A percentile compares a stretch with the other conserved stretches of the same genome.
These are phyloP conservation scores for Indicator maculatus DNA, from an alignment of 2,113 vertebrate species.

Conservation along the genomic window DNA sequence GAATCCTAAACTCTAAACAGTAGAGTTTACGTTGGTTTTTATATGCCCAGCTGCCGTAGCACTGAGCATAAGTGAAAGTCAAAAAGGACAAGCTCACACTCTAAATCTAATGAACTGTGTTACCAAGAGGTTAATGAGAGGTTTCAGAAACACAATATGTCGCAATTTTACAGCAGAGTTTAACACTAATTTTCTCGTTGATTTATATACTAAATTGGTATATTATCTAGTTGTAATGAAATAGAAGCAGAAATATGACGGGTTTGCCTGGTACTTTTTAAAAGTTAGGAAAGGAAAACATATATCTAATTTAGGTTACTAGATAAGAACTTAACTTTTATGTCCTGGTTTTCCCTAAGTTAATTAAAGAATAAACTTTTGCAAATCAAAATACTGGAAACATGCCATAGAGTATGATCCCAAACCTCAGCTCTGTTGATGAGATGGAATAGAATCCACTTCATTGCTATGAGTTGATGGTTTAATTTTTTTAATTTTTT, in stretches of 20 bases:
- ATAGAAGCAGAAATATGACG: not conserved
- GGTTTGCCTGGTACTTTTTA: not conserved
- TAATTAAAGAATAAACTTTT: not conserved
- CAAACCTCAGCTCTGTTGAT: too few relatives aligned
- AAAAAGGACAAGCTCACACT: not conserved
- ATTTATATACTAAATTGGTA: not conserved
- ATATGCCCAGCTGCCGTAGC: too few relatives aligned
- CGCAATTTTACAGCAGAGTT: not conserved
- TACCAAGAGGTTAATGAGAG: constrained; percentile 7
- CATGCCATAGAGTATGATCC: too few relatives aligned
- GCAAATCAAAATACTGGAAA: not conserved
- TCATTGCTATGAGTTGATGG: too few relatives aligned
- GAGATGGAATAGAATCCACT: too few relatives aligned
- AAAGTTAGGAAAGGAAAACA: not conserved
- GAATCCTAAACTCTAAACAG: not conserved
- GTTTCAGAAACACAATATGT: not conserved
- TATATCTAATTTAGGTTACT: not conserved
- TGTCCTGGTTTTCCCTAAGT: not conserved
- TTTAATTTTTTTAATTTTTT: too few relatives aligned
- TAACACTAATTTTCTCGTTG: not conserved
- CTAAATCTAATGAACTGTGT: not conserved
- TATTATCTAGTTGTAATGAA: not conserved
- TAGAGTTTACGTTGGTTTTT: not conserved
- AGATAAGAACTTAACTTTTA: not conserved
- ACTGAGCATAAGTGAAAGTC: too few relatives aligned